A percentile compares a stretch with the other conserved stretches of the same genome.
Conservation (phyloP, 2,888 invertebrate genomes). For the Aplocera efformata region DNA sequence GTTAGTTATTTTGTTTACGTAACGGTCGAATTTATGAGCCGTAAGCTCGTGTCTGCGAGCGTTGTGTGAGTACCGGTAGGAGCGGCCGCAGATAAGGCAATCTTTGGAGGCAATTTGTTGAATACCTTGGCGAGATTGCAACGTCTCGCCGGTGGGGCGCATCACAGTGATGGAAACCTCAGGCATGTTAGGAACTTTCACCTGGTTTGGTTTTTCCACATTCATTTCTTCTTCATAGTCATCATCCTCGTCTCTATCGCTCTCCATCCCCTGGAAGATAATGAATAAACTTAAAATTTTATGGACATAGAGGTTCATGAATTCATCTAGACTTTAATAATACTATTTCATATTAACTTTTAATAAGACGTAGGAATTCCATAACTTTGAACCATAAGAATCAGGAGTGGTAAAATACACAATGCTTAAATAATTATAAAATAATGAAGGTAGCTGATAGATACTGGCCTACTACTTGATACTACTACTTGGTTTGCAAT, state of each 20-base stretch:
- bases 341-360: too few relatives aligned
- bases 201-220: slow-evolving; percentile 38
- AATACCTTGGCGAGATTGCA: slow-evolving; percentile 69
- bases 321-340: too few relatives aligned
- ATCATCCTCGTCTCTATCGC: slow-evolving; percentile 65
- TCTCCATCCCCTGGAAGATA: slow-evolving; percentile 64
- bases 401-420: too few relatives aligned
- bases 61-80: slow-evolving; percentile 76
- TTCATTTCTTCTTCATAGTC: slow-evolving; percentile 56
- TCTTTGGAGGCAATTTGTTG: slow-evolving; percentile 75
- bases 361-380: too few relatives aligned
- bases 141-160: slow-evolving; percentile 68
- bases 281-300: too few relatives aligned
- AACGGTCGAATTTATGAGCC: slow-evolving; percentile 72
- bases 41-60: slow-evolving; percentile 74
- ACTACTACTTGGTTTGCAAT: too few relatives aligned
- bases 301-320: too few relatives aligned
- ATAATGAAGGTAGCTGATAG: too few relatives aligned
- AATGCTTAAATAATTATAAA: too few relatives aligned
- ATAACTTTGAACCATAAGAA: too few relatives aligned
- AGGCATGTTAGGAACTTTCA: slow-evolving; percentile 60
- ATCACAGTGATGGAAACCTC: slow-evolving; percentile 75
- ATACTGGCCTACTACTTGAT: too few relatives aligned
- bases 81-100: slow-evolving; percentile 72
- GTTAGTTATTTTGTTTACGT: slow-evolving; percentile 67